Evolutionary conservation across 2,113 vertebrate genomes (phyloP).

Genomic region (Melanotaenia duboulayi): DNA sequence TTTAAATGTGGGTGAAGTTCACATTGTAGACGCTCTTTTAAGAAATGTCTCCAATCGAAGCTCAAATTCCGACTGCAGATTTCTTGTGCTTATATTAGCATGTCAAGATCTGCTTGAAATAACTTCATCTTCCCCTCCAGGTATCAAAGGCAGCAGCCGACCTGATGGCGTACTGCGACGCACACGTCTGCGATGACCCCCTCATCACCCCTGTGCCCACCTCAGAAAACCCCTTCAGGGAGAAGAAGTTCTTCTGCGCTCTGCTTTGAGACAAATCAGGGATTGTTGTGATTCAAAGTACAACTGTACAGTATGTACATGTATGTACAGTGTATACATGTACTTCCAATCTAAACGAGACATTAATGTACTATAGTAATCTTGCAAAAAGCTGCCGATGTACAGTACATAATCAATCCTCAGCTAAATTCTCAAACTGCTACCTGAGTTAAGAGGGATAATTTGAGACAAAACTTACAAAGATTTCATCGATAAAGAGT

Average conservation of each 20-base stretch:
- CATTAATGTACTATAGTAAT: conserved; percentile 71
- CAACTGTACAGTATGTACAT: conserved; percentile 74
- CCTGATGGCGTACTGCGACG: conserved; percentile 93
- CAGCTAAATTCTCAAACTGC: conserved; percentile 53
- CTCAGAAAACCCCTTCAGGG: conserved; percentile 94
- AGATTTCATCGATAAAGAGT: conserved; percentile 24
- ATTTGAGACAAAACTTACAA: conserved; percentile 24
- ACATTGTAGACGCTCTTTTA: neutral
- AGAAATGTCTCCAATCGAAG: neutral
- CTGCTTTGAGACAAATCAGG: conserved; percentile 86
- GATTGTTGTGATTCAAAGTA: conserved; percentile 66
- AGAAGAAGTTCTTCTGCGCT: conserved; percentile 96
- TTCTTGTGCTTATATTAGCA: too few relatives aligned
- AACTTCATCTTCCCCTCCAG: conserved; percentile 66
- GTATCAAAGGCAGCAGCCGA: conserved; percentile 95
- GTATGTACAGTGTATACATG: conserved; percentile 71
- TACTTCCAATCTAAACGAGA: conserved; percentile 70
- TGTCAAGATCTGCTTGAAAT: conserved; percentile 5
- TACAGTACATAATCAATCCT: conserved; percentile 60
- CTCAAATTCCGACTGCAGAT: too few relatives aligned
- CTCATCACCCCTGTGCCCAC: conserved; percentile 94
- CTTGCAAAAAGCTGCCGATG: conserved; percentile 69
- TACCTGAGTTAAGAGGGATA: conserved; percentile 13
- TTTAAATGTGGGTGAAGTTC: too few relatives aligned
- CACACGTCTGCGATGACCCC: conserved; percentile 91